Base-by-base conservation (phyloP, 2,888 invertebrate species). In the Stenurella melanura region DNA sequence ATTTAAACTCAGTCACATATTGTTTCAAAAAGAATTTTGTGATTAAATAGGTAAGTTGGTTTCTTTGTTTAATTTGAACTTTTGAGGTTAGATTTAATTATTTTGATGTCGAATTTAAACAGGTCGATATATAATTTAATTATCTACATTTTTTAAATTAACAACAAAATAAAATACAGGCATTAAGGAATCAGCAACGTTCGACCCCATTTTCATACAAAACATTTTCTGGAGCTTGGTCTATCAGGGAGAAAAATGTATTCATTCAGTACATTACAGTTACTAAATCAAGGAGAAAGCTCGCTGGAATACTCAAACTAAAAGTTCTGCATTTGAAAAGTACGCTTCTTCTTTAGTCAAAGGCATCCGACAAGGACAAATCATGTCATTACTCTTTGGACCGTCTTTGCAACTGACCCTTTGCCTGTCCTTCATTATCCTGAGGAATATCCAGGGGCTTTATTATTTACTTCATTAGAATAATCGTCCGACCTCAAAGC, bases 341-440 rank as follows among this genome's bases (percentile, higher is more conserved):
- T 64, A 58, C 64, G 72, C 63, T 77, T 60, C 74, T 60, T 19
- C 54, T 61, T 63, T 30, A 66, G 73, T 79, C 78, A 78, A 81
- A 81, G 77, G 70, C 34, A 26, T 15, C 57, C 57, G 80, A 83
- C 83, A 75, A 72, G 77, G 78, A 83, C 81, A 83, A 83, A 83
- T 84, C 75, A 79, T 78, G 74, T 80, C 82, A 83, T 84, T 83
- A 83, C 80, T 82, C 80, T 78, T 76, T 78, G 77, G 76, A 75
- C 74, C 75, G 77, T 79, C 80, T 78, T 74, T 76, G 79, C 73
- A 77, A 79, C 77, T 83, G 82, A 83, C 82, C 81, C 83, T 81
- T 83, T 81, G 79, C 78, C 81, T 74, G 81, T 79, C 81, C 81
- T 82, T 84, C 82, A 84, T 85, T 85, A 83, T 82, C 80, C 79